Conservation (phyloP, 2,888 invertebrate species). For the Polietes domitor region DNA sequence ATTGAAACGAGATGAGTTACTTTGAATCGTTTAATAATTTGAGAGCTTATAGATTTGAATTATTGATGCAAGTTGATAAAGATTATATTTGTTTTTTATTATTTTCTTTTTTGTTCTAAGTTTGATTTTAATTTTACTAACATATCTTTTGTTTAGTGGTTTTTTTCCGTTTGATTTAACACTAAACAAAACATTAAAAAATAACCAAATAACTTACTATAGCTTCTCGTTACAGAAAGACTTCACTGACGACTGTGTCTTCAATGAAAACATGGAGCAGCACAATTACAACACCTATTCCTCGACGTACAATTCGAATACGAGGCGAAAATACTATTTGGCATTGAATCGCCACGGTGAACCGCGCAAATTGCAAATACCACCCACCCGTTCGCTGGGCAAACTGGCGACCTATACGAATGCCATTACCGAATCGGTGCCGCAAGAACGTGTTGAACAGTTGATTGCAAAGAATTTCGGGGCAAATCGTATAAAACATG, state of each 20-base stretch:
- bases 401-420: constrained; percentile 89
- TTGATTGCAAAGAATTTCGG: constrained; percentile 82
- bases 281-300: constrained; percentile 94
- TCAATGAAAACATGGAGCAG: constrained; percentile 92
- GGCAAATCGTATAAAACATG: constrained; percentile 80
- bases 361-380: constrained; percentile 88
- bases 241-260: constrained; percentile 91
- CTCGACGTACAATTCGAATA: constrained; percentile 87
- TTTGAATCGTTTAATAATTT: no score
- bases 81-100: no score
- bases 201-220: constrained; percentile 76
- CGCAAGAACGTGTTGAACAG: constrained; percentile 82
- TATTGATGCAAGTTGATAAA: no score
- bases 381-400: constrained; percentile 86
- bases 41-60: no score
- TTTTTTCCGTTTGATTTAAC: constrained; percentile 41
- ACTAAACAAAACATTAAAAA: constrained; percentile 67
- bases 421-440: constrained; percentile 85
- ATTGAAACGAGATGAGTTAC: no score
- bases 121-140: constrained; percentile 20
- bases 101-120: background rate
- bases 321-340: constrained; percentile 87
- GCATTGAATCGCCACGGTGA: constrained; percentile 89
- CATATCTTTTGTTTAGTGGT: constrained; percentile 24
- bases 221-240: constrained; percentile 88